phyloP scores from a whole-genome alignment of 2,113 vertebrate genomes.

The Pachypanchax playfairii region DNA sequence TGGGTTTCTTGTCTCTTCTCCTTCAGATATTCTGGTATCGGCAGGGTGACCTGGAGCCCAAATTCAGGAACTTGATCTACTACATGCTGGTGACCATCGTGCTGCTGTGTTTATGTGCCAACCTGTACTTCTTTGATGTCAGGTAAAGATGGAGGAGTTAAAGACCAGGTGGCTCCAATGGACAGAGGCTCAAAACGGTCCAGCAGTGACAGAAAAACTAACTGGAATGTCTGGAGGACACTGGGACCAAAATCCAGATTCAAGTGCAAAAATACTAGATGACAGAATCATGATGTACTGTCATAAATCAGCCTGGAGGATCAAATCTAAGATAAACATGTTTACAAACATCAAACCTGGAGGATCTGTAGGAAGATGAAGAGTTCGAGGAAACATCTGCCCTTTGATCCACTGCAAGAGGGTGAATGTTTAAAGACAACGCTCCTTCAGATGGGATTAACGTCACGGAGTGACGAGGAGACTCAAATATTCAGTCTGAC shows the following conservation, averaged over 20 bases:
- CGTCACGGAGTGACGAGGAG: background rate
- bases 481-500: background rate
- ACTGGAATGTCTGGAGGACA: slow-evolving; percentile 14
- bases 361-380: background rate
- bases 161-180: slow-evolving; percentile 46
- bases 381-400: slow-evolving; percentile 36
- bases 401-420: background rate
- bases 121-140: slow-evolving; percentile 97
- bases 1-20: slow-evolving; percentile 17
- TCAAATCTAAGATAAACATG: background rate
- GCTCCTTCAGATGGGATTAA: background rate
- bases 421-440: background rate
- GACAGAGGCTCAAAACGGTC: slow-evolving; percentile 16
- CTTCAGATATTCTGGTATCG: slow-evolving; percentile 96
- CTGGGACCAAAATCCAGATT: slow-evolving; percentile 30
- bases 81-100: slow-evolving; percentile 91
- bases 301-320: slow-evolving; percentile 25
- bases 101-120: slow-evolving; percentile 98
- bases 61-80: slow-evolving; percentile 97
- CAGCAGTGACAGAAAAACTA: background rate
- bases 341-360: slow-evolving; percentile 27
- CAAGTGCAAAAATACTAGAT: background rate
- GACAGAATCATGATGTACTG: background rate
- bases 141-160: slow-evolving; percentile 49
- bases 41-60: slow-evolving; percentile 97